Evolutionary conservation across 1,140 invertebrate species (phyloP), one percentile per base, ranked within the genome.

Genomic region (Bacillus rossius): DNA sequence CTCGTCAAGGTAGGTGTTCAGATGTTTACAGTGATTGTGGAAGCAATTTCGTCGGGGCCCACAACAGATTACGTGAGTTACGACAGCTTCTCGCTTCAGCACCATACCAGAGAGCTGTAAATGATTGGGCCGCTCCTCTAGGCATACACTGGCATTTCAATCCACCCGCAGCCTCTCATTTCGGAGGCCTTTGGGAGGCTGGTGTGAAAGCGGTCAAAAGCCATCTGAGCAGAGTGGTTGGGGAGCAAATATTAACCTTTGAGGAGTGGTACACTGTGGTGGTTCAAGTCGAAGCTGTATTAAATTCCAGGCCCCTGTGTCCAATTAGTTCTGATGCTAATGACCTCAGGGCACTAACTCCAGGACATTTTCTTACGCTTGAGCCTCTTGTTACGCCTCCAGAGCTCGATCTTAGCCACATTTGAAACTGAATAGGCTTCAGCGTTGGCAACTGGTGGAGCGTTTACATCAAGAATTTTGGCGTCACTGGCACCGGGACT

Each of bases 1-100:
- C 62, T 16, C 55, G 67, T 13, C 43, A 72, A 48, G 72, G 70
- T 43, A 57, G 29, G 7, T 55, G 58, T 19, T 22, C 5, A 1
- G 26, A 56, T 7, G 64, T 73, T 26, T 64, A 62, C 45, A 70
- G 66, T 10, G 73, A 78, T 49, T 69, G 71, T 48, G 73, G 69
- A 0, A 72, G 67, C 17, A 72, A 71, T 25, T 75, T 75, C 47
- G 60, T 67, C 25, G 68, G 66, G 14, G 67, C 5, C 10, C 29
- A 10, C 10, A 34, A 34, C 10, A 4, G 29, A 10, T 34, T 34
- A 10, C 4, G 4, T 34, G 29, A 34, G 29, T 10, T 34, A 10
- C 29, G 10, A 34, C 29, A 34, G 10, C 29, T 34, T 4, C 29
- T 34, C 5, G 5, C 4, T 34, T 34, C 29, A 34, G 5, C 29